phyloP scores from a whole-genome alignment of 2,888 invertebrate genomes.

The Leptopilina myrica region DNA sequence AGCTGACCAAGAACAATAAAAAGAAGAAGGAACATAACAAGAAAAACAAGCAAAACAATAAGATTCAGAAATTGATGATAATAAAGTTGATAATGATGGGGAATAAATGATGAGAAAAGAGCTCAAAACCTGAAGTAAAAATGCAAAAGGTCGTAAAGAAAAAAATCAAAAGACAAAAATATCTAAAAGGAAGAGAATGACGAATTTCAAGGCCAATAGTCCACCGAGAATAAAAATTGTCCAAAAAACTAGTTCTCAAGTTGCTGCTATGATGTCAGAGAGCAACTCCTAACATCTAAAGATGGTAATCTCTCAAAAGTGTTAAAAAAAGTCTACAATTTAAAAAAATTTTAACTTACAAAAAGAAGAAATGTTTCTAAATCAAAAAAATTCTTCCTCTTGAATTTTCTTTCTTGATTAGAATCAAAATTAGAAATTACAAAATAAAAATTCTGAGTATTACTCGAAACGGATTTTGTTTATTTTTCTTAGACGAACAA shows the following conservation, averaged over 20 bases:
- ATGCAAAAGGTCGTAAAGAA: background rate
- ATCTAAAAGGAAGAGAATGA: slow-evolving; percentile 12
- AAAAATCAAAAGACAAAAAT: slow-evolving; percentile 12
- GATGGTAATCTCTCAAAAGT: background rate
- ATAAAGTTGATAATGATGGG: too few relatives aligned
- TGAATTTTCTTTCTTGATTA: too few relatives aligned
- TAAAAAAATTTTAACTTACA: background rate
- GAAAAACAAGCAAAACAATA: too few relatives aligned
- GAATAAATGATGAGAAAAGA: too few relatives aligned
- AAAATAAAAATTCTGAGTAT: too few relatives aligned
- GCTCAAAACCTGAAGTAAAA: too few relatives aligned
- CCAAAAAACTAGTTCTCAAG: slow-evolving; percentile 27
- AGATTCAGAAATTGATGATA: too few relatives aligned
- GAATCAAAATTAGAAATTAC: too few relatives aligned
- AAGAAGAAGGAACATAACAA: too few relatives aligned
- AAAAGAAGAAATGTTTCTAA: too few relatives aligned
- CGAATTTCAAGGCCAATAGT: slow-evolving; percentile 27
- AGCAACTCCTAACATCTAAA: background rate
- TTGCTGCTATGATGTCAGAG: slow-evolving; percentile 21
- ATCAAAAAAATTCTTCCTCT: too few relatives aligned
- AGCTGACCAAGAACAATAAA: too few relatives aligned
- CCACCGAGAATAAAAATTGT: background rate
- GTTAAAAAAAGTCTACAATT: background rate
- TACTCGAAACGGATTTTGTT: background rate
- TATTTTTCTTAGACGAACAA: background rate